phyloP scores from a whole-genome alignment of 2,888 invertebrate genomes.

The Mesoligia furuncula region DNA sequence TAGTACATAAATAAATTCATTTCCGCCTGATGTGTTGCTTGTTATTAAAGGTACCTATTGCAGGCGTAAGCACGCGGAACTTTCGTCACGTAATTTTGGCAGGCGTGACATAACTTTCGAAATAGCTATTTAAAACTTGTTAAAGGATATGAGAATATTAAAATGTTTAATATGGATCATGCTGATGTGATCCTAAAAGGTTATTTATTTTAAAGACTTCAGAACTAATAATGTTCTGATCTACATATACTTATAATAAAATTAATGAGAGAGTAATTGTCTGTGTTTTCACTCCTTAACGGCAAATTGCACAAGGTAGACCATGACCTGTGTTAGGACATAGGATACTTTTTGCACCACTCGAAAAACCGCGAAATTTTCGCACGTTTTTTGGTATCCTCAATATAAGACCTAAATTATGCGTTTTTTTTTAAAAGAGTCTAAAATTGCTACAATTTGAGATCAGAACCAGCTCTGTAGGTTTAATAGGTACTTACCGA shows the following conservation, averaged over 20 bases:
- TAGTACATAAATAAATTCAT: constrained; percentile 4
- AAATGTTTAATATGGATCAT: too few relatives aligned
- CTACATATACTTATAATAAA: neutral
- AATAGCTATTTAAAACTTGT: constrained; percentile 5
- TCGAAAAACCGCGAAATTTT: too few relatives aligned
- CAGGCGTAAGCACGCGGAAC: neutral
- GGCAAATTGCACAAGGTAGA: neutral
- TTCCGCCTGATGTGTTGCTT: neutral
- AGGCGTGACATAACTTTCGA: constrained; percentile 1
- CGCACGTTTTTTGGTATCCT: too few relatives aligned
- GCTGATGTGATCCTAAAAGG: neutral
- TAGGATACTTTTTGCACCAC: too few relatives aligned
- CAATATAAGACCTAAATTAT: too few relatives aligned
- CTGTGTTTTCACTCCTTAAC: neutral
- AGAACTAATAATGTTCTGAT: neutral
- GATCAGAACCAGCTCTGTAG: too few relatives aligned
- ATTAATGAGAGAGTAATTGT: neutral
- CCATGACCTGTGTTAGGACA: too few relatives aligned
- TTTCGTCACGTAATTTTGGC: neutral
- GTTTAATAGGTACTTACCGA: too few relatives aligned
- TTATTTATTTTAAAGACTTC: constrained; percentile 2
- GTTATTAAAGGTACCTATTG: neutral
- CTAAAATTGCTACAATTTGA: too few relatives aligned
- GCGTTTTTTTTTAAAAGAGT: too few relatives aligned
- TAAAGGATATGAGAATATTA: neutral